Evolutionary conservation across 2,113 vertebrate genomes (phyloP), one percentile per base, ranked within the genome.

Genomic region (Salvelinus fontinalis): DNA sequence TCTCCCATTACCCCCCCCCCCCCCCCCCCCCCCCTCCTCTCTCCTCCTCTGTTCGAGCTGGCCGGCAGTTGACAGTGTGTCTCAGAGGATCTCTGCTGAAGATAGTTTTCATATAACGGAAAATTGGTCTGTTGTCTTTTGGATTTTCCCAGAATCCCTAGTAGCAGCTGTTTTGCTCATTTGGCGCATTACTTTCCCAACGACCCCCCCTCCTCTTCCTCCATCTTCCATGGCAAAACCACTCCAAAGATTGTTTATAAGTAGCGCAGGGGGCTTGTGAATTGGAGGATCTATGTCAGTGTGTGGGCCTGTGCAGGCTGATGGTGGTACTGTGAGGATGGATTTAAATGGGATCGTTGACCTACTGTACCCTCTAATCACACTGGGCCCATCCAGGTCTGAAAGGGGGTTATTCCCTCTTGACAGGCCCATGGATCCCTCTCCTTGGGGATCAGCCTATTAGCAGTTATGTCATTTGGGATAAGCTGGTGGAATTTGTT

Each of bases 101-200:
- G 39, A 93, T 89, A 90, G 86, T 93, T 94, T 94, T 93, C 90
- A 89, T 90, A 92, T 81, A 88, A 90, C 68, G 86, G 88, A 92
- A 92, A 92, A 90, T 85, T 5, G 65, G 75, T 79, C 84, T 92
- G 90, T 91, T 93, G 87, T 92, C 84, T 93, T 90, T 87, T 82
- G 77, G 88, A 89, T 90, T 92, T 93, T 93, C 91, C 91, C 91
- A 92, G 90, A 94, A 94, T 93, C 84, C 87, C 72, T 90, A 11
- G 65, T 81, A 85, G 83, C 91, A 93, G 90, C 90, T 93, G 92
- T 81, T 91, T 93, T 93, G 88, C 86, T 89, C 86, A 81, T 93
- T 93, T 86, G 71, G 83, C 66, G 64, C 85, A 84, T 86, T 83
- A 82, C 75, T 85, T 86, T 85, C 78, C 81, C 84, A 82, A 85